Conservation (phyloP, 2,113 vertebrate genomes). For the Malurus melanocephalus region DNA sequence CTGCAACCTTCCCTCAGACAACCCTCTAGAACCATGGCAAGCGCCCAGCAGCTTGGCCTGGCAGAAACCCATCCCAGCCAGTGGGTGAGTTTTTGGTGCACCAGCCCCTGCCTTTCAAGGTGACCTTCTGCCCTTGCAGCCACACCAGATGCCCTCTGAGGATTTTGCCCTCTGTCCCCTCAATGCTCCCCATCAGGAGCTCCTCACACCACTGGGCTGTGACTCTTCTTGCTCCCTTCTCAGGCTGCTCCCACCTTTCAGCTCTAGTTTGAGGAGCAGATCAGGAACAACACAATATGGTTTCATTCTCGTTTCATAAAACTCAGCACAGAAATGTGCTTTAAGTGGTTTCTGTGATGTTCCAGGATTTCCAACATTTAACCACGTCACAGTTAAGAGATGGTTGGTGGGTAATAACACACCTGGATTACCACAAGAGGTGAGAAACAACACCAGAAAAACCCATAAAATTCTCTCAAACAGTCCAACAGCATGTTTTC, state of each 20-base stretch:
- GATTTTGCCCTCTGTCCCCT: not conserved
- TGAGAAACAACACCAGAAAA: not conserved
- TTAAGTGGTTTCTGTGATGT: not conserved
- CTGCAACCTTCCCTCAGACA: not conserved
- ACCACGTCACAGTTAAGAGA: not conserved
- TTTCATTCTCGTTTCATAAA: not conserved
- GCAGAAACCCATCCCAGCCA: not conserved
- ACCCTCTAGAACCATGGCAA: rapidly evolving
- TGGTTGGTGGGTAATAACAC: not conserved
- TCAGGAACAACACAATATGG: rapidly evolving
- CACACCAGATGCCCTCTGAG: not conserved
- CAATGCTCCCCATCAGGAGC: not conserved
- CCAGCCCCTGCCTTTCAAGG: rapidly evolving
- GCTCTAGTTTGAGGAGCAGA: not conserved
- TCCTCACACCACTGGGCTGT: rapidly evolving
- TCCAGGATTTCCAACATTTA: not conserved
- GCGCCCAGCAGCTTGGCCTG: not conserved
- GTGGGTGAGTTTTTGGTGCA: not conserved
- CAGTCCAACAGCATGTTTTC: not conserved
- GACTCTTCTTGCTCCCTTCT: not conserved
- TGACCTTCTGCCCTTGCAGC: not conserved
- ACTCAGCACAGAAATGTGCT: not conserved
- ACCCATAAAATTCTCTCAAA: not conserved
- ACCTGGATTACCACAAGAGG: not conserved
- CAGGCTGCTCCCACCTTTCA: not conserved